A percentile compares a stretch with the other conserved stretches of the same genome.
phyloP scores from a whole-genome alignment of 1,140 invertebrate genomes.

The Drosophila asahinai region DNA sequence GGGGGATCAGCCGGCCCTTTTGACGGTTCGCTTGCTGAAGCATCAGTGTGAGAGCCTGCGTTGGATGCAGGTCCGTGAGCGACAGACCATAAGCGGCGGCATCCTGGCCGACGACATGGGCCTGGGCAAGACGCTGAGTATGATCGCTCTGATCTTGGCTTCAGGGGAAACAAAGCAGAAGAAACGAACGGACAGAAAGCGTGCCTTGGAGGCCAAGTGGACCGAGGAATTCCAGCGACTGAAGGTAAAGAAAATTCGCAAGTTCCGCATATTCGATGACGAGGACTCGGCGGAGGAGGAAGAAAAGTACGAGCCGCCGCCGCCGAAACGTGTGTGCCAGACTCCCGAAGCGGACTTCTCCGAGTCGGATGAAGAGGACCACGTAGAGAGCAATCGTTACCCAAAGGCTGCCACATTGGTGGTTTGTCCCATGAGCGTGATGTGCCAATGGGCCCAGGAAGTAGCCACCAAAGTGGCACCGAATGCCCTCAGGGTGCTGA shows the following conservation, averaged over 20 bases:
- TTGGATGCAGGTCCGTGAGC: conserved; percentile 95
- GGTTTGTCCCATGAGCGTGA: conserved; percentile 57
- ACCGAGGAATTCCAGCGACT: conserved; percentile 15
- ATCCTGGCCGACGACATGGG: conserved; percentile 70
- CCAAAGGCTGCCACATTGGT: conserved; percentile 36
- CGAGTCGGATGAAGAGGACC: conserved; percentile 7
- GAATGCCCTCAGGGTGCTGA: conserved; percentile 23
- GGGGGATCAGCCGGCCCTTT: conserved; percentile 24
- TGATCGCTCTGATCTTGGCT: conserved; percentile 91
- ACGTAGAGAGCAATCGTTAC: background rate
- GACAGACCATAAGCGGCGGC: conserved; percentile 85
- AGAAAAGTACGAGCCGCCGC: conserved; percentile 12
- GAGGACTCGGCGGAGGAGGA: conserved; percentile 17
- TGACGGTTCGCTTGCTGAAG: conserved; percentile 38
- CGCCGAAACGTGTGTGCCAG: background rate
- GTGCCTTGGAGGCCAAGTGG: conserved; percentile 7
- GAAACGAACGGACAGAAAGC: background rate
- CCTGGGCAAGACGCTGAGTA: conserved; percentile 93
- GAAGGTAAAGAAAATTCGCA: background rate
- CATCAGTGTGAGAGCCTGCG: conserved; percentile 86
- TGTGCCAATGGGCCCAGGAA: conserved; percentile 55
- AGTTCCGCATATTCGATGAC: conserved; percentile 35
- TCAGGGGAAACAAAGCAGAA: conserved; percentile 35
- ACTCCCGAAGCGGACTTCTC: background rate
- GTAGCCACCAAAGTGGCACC: conserved; percentile 36